Evolutionary conservation across 2,113 vertebrate genomes (phyloP).

Genomic region (Scomber scombrus): DNA sequence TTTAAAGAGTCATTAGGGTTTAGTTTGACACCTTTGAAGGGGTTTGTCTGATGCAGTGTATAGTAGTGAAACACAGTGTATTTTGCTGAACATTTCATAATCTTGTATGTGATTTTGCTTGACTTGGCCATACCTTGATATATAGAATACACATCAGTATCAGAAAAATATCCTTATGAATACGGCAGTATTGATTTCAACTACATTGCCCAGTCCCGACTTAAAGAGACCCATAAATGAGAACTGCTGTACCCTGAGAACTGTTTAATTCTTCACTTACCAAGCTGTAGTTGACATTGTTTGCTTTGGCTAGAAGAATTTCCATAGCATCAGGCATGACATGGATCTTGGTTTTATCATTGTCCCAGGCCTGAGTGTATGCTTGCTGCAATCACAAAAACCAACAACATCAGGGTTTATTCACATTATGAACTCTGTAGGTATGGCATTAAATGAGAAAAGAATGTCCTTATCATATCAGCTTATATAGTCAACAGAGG

Average conservation of each 20-base stretch:
- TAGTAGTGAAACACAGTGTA: background rate
- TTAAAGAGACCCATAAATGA: background rate
- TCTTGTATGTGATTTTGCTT: background rate
- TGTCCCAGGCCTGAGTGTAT: slow-evolving; percentile 89
- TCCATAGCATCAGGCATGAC: slow-evolving; percentile 90
- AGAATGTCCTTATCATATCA: too few species aligned
- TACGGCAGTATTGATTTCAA: background rate
- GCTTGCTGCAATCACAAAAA: too few species aligned
- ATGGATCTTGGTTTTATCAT: slow-evolving; percentile 89
- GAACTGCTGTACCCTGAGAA: background rate
- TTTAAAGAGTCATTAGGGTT: background rate
- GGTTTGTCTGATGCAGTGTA: background rate
- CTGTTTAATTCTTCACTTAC: slow-evolving; percentile 33
- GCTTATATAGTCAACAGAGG: too few species aligned
- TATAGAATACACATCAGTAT: background rate
- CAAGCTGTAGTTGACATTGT: slow-evolving; percentile 89
- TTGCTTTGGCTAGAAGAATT: slow-evolving; percentile 89
- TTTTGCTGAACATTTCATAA: background rate
- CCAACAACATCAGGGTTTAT: too few species aligned
- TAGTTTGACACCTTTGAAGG: background rate
- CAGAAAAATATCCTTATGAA: background rate
- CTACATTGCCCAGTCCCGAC: background rate
- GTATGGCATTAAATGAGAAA: too few species aligned
- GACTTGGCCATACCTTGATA: background rate
- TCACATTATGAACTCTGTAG: too few species aligned